Evolutionary conservation across 2,888 invertebrate genomes (phyloP).

Genomic region (Stegophylla sp.): DNA sequence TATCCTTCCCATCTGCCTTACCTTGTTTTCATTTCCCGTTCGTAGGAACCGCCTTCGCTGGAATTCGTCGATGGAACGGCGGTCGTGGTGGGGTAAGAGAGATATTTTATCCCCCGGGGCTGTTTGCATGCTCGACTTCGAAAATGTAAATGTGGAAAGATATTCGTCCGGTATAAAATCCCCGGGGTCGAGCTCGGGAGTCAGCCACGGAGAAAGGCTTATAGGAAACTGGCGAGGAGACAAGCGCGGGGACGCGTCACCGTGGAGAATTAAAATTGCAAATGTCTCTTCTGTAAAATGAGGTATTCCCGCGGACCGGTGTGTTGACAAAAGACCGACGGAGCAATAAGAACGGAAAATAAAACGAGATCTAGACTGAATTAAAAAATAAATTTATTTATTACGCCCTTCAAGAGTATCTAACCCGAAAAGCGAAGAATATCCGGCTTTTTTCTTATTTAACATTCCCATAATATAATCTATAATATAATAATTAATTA

Average conservation of each 20-base stretch:
- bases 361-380: background rate
- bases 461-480: too few relatives aligned
- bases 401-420: too few relatives aligned
- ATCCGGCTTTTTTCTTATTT: too few relatives aligned
- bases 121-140: slow-evolving; percentile 5
- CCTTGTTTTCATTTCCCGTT: too few relatives aligned
- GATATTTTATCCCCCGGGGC: background rate
- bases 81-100: background rate
- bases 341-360: background rate
- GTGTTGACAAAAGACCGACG: background rate
- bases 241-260: background rate
- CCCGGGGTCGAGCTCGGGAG: background rate
- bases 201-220: too few relatives aligned
- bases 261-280: slow-evolving; percentile 34
- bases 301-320: background rate
- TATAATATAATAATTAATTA: too few relatives aligned
- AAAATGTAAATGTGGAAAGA: slow-evolving; percentile 30
- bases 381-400: too few relatives aligned
- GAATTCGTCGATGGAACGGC: too few relatives aligned
- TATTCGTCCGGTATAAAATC: slow-evolving; percentile 17
- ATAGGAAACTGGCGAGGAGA: background rate
- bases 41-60: too few relatives aligned
- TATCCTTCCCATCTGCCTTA: background rate
- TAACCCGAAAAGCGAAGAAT: too few relatives aligned
- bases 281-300: background rate